Percentiles rank a stretch among this genome's conserved stretches.
These are phyloP conservation scores for Sphaerophoria rueppellii DNA, from an alignment of 2,888 invertebrate species.

Conservation along the genomic window DNA sequence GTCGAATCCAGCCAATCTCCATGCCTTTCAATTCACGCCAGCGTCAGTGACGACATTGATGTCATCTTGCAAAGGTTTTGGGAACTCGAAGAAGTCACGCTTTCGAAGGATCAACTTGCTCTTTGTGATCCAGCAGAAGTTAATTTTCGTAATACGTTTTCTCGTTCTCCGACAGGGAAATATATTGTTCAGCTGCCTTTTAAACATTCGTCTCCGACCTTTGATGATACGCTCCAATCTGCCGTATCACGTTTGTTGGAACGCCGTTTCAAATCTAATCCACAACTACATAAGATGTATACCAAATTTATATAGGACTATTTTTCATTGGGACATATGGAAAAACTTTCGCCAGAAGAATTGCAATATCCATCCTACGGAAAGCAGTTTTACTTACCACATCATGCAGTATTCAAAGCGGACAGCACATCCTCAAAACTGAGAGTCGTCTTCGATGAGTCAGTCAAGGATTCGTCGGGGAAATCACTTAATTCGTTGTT, in stretches of 20 bases:
- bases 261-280: constrained; percentile 19
- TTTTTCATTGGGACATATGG: constrained; percentile 11
- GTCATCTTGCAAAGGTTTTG: constrained; percentile 14
- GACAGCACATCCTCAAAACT: background rate
- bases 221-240: constrained; percentile 33
- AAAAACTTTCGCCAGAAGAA: background rate
- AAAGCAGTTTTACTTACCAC: constrained; percentile 18
- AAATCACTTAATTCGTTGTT: constrained; percentile 6
- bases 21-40: constrained; percentile 1
- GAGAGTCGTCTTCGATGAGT: constrained; percentile 5
- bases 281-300: background rate
- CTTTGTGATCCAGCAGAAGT: constrained; percentile 25
- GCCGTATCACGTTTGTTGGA: constrained; percentile 15
- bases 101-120: background rate
- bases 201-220: constrained; percentile 12
- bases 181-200: constrained; percentile 38
- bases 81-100: constrained; percentile 17
- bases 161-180: constrained; percentile 30
- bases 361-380: background rate
- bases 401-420: constrained; percentile 7
- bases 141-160: constrained; percentile 28
- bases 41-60: background rate
- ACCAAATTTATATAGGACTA: constrained; percentile 19
- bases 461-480: constrained; percentile 8
- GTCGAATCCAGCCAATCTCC: background rate